phyloP scores from a whole-genome alignment of 1,140 invertebrate genomes.

The Anthonomus grandis region DNA sequence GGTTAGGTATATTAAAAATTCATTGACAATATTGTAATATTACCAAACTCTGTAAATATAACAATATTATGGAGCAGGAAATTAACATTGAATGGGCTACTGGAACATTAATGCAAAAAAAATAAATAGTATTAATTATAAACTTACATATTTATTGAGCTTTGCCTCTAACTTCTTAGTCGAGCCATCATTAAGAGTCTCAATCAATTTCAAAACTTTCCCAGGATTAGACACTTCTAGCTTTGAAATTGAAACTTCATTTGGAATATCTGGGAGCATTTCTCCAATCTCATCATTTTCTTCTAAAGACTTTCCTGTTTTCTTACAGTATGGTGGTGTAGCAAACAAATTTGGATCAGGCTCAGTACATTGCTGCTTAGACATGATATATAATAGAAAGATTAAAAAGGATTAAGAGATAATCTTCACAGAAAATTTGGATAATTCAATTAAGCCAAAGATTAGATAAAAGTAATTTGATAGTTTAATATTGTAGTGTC shows the following conservation, averaged over 20 bases:
- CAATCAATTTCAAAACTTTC: constrained; percentile 52
- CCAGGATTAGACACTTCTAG: constrained; percentile 48
- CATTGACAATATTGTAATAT: too few species aligned
- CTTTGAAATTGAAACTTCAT: constrained; percentile 19
- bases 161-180: constrained; percentile 51
- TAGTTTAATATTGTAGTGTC: constrained; percentile 33
- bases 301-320: constrained; percentile 10
- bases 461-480: constrained; percentile 34
- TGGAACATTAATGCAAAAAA: too few species aligned
- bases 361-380: constrained; percentile 12
- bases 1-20: too few species aligned
- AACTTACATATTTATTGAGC: constrained; percentile 54
- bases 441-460: constrained; percentile 28
- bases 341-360: constrained; percentile 28
- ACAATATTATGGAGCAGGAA: too few species aligned
- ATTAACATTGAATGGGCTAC: too few species aligned
- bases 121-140: not conserved
- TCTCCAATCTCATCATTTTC: not conserved
- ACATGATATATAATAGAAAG: constrained; percentile 14
- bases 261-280: not conserved
- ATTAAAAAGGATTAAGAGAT: not conserved
- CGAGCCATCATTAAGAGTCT: constrained; percentile 49
- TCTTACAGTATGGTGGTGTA: constrained; percentile 36
- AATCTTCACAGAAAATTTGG: constrained; percentile 32
- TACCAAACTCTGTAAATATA: too few species aligned